These are phyloP conservation scores for Pteropus rufus DNA, from an alignment of 2,797 vertebrate species.

Conservation along the genomic window DNA sequence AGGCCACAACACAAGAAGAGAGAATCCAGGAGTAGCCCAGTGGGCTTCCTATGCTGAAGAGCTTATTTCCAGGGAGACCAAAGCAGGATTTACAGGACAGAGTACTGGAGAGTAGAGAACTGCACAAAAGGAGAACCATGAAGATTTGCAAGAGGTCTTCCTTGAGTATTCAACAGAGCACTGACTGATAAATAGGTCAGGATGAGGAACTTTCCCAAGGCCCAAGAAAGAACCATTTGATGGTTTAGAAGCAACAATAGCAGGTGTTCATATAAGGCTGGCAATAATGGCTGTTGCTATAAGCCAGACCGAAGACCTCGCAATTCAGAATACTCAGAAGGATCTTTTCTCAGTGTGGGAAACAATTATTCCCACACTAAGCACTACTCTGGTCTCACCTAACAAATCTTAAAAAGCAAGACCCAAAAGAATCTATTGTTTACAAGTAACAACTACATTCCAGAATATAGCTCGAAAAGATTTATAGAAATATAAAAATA, in stretches of 20 bases:
- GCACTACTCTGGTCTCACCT: neutral
- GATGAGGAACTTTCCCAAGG: neutral
- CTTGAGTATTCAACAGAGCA: neutral
- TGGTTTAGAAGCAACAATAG: neutral
- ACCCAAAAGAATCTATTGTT: neutral
- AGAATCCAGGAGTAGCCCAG: neutral
- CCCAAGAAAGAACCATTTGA: neutral
- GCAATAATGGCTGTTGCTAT: neutral
- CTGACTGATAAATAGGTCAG: neutral
- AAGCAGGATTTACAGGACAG: neutral
- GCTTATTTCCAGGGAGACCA: neutral
- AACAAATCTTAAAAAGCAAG: constrained; percentile 8
- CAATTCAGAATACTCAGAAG: neutral
- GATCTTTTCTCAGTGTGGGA: neutral
- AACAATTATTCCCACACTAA: neutral
- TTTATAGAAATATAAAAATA: neutral
- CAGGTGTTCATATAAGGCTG: neutral
- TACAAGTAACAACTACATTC: neutral
- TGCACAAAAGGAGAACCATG: neutral
- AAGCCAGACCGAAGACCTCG: neutral
- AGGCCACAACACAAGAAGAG: neutral
- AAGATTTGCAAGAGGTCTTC: neutral
- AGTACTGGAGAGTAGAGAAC: neutral
- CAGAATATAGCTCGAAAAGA: neutral
- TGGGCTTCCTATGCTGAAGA: neutral